Base-by-base conservation (phyloP, 2,797 vertebrate species). In the Sebastes matsubarae region DNA sequence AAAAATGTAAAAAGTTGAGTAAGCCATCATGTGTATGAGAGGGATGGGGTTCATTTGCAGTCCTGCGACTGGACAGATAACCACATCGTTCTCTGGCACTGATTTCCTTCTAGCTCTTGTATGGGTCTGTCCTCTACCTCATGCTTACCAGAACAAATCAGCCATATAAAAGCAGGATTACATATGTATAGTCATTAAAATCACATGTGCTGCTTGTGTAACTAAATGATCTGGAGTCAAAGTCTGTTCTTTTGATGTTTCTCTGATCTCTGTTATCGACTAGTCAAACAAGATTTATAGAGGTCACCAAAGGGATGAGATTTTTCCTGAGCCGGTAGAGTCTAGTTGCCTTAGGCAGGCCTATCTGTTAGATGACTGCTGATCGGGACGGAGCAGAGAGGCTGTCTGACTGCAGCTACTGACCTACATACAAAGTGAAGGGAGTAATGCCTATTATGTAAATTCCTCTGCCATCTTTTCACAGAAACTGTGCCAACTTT, bases 381-480 rank as follows among this genome's bases (percentile, higher is more conserved):
- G 83, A 86, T 85, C 50, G 20, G 82, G 79, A 75, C 67, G 14
- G 81, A 87, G 75, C 13, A 80, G 83, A 81, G 88, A 85, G 88
- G 30, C 79, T 73, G 71, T 77, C 81, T 92, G 89, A 89, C 87
- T 88, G 82, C 83, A 89, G 90, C 82, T 60, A 87, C 90, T 95
- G 94, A 95, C 95, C 94, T 94, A 95, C 88, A 95, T 95, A 90
- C 91, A 93, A 88, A 92, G 74, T 81, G 83, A 85, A 72, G 81
- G 85, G 90, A 88, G 81, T 91, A 90, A 93, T 94, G 91, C 81
- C 92, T 91, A 87, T 95, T 95, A 95, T 94, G 91, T 92, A 93
- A 95, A 95, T 94, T 93, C 88, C 89, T 86, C 75, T 92, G 80
- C 89, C 88, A 92, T 93, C 89, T 91, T 92, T 93, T 90, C 87